Evolutionary conservation across 2,113 vertebrate genomes (phyloP), one percentile per base, ranked within the genome.

Genomic region (Phylloscopus whistleri): DNA sequence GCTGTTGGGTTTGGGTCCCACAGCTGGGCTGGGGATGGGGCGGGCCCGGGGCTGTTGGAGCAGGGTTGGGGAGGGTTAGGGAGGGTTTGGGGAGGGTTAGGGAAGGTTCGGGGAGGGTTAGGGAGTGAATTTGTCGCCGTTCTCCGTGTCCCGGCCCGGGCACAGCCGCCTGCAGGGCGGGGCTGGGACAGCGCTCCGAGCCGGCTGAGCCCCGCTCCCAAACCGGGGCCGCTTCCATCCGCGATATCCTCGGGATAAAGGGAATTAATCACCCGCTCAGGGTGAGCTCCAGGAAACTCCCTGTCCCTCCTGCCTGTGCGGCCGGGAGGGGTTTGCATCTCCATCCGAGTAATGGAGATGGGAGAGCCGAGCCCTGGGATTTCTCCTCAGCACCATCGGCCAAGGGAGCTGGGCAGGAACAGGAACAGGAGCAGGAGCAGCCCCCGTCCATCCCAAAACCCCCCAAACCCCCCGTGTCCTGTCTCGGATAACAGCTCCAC

Each of bases 341-440:
- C 15, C 31, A 4, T 1, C 43, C 20, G 5, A 18, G 20, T 2
- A 2, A 16, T 24, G 6, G 12, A 3, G 13, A 1, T 2, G 11
- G 46, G 30, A 6, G 17, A 5, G 15, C 3, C 1, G 44, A 4
- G 0, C 33, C 0, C 0, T 6, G 1, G 72, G 44, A 2, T 24
- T 33, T 16, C 4, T 13, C 46, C 82, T 52, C 13, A 2, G 74
- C 31, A 0, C 60, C 4, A 0, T 3, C 4, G 84, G 46, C 51
- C 10, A 33, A 16, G 79, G 80, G 68, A 28, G 75, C 2, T 7
- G 27, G 20, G 9, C 43, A 20, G 48, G 62, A 26, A 0, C 0
- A 4, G 74, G 51, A 26, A 1, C 58, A 6, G 77, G 23, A 10
- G 0, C n/a, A 37, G 37, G 37, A 37, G 37, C 37, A 37, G 37